Evolutionary conservation across 2,113 vertebrate species (phyloP), one percentile per base, ranked within the genome.

Genomic region (Lates calcarifer): DNA sequence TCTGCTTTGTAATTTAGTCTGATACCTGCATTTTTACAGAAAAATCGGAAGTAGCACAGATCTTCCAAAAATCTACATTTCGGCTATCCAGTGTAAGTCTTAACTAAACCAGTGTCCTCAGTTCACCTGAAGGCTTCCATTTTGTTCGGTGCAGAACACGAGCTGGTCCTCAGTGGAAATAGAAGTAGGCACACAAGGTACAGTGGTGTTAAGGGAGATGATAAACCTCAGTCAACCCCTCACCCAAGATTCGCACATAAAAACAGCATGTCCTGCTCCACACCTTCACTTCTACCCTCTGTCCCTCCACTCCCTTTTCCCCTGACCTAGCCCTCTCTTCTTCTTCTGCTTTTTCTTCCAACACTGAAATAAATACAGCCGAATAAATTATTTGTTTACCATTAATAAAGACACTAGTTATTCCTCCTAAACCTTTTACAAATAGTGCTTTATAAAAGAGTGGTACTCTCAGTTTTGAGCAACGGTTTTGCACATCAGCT

Each of bases 211-310:
- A 82, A 84, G 28, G 70, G 66, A 74, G 76, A 75, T 33, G 60
- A 60, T 87, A 89, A 88, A 89, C 87, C 88, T 88, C 72, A 85
- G 81, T 82, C 86, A 81, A 85, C 74, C 83, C 65, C 84, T 88
- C 73, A 75, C 70, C 73, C 79, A 53, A 62, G 47, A 69, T 18
- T 31, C 15, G 31, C 72, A 61, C 51, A 62, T 74, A 64, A 81
- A 91, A 84, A 49, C 81, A 65, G 56, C 82, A 77, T 35, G 41
- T 43, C 37, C 31, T 62, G 61, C 43, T 61, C 64, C 43, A 43
- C 15, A 56, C 57, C 60, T 51, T 74, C 22, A 53, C 63, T 83
- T 77, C 73, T 62, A 74, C 62, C 9, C 63, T 24, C 39, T 31
- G 26, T 77, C 73, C 71, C 39, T 37, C 22, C 49, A 15, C 33